phyloP scores from a whole-genome alignment of 2,888 invertebrate species.

The Thalpophila matura region DNA sequence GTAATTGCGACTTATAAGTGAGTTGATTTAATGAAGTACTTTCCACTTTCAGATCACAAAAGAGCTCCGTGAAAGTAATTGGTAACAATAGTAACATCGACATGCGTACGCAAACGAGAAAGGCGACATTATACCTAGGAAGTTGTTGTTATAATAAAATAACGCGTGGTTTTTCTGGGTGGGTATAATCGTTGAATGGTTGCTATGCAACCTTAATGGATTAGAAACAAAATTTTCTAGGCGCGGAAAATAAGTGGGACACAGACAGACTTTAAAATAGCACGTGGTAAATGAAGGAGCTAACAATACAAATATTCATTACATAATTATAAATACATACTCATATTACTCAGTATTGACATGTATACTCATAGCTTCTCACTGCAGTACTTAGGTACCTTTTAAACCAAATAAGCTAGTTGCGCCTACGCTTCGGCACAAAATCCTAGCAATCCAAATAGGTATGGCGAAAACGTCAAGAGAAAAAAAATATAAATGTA shows the following conservation, averaged over 20 bases:
- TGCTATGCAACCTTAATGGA: background rate
- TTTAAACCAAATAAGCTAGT: too few relatives aligned
- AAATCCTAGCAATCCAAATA: too few relatives aligned
- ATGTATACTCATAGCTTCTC: too few relatives aligned
- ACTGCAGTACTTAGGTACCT: too few relatives aligned
- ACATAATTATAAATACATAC: too few relatives aligned
- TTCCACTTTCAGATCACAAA: constrained; percentile 84
- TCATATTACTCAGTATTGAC: too few relatives aligned
- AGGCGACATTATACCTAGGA: constrained; percentile 57
- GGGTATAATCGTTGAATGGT: constrained; percentile 11
- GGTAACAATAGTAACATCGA: constrained; percentile 61
- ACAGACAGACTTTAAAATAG: background rate
- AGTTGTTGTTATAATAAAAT: constrained; percentile 43
- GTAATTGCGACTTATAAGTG: constrained; percentile 72
- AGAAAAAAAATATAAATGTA: too few relatives aligned
- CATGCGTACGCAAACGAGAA: constrained; percentile 41
- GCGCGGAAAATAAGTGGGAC: background rate
- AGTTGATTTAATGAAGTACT: constrained; percentile 81
- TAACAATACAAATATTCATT: too few relatives aligned
- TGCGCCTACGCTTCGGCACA: too few relatives aligned
- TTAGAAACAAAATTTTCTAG: background rate
- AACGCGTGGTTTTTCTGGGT: constrained; percentile 24
- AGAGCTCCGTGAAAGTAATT: constrained; percentile 81
- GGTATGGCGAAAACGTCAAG: too few relatives aligned
- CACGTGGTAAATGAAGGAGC: background rate